Evolutionary conservation across 1,140 invertebrate species (phyloP).

Genomic region (Bombus balteatus): DNA sequence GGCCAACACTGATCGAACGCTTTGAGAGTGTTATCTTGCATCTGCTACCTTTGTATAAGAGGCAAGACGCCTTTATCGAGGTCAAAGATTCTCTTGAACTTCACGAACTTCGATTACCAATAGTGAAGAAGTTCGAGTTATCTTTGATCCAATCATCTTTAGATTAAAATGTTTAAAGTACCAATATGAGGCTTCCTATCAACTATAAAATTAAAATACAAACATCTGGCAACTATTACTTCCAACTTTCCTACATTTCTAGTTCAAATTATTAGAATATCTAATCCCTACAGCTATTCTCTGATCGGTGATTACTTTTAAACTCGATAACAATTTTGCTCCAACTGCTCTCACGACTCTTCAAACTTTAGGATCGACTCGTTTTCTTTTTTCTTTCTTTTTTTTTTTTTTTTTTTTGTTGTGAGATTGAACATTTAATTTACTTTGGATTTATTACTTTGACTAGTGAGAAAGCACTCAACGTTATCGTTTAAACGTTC

Average conservation of each 20-base stretch:
- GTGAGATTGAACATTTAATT: too few species aligned
- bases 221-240: neutral
- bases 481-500: neutral
- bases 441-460: too few species aligned
- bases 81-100: neutral
- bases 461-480: too few species aligned
- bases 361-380: too few species aligned
- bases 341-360: neutral
- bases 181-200: neutral
- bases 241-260: neutral
- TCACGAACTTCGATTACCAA: neutral
- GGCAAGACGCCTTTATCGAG: neutral
- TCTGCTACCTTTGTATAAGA: neutral
- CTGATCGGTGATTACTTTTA: neutral
- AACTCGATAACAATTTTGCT: neutral
- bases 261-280: neutral
- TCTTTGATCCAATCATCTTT: neutral
- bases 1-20: neutral
- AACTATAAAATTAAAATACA: neutral
- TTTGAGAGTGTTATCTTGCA: neutral
- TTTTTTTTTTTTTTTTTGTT: too few species aligned
- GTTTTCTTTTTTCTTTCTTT: too few species aligned
- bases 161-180: neutral
- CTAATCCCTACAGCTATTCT: too few species aligned
- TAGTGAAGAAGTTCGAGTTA: neutral